Conservation (phyloP, 2,888 invertebrate genomes). For the Heliconius cydno region DNA sequence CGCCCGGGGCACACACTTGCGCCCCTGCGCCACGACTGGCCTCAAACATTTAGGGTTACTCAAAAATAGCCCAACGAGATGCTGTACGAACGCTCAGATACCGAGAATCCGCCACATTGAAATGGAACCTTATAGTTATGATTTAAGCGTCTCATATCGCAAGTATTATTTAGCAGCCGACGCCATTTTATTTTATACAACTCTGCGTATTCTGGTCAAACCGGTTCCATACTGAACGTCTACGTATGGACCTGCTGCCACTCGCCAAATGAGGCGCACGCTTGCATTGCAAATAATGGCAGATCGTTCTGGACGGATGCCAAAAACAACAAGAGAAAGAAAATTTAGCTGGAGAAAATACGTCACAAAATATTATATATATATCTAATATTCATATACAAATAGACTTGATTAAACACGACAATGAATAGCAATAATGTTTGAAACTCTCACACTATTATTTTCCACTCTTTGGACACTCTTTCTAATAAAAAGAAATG, state of each 20-base stretch:
- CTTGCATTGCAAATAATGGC: slow-evolving; percentile 69
- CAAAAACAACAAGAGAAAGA: slow-evolving; percentile 50
- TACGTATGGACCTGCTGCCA: slow-evolving; percentile 78
- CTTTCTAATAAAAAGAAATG: slow-evolving; percentile 11
- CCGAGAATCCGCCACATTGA: slow-evolving; percentile 48
- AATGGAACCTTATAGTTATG: slow-evolving; percentile 57
- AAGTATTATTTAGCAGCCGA: slow-evolving; percentile 53
- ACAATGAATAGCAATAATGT: no score
- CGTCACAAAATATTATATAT: neutral
- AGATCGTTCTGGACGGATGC: slow-evolving; percentile 56
- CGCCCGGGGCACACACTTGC: no score
- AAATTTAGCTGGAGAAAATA: slow-evolving; percentile 45
- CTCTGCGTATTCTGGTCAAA: slow-evolving; percentile 76
- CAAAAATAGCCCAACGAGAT: slow-evolving; percentile 66
- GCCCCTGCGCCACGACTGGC: no score
- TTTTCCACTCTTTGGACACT: neutral
- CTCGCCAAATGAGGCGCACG: slow-evolving; percentile 75
- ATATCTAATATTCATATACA: neutral
- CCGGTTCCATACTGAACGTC: slow-evolving; percentile 74
- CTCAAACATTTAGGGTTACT: slow-evolving; percentile 58
- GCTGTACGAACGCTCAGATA: slow-evolving; percentile 56
- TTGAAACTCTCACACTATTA: no score
- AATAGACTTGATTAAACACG: neutral
- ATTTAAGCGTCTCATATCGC: slow-evolving; percentile 60
- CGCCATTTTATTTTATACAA: slow-evolving; percentile 70